Base-by-base conservation (phyloP, 23 tunicate species). In the Phallusia fumigata region DNA sequence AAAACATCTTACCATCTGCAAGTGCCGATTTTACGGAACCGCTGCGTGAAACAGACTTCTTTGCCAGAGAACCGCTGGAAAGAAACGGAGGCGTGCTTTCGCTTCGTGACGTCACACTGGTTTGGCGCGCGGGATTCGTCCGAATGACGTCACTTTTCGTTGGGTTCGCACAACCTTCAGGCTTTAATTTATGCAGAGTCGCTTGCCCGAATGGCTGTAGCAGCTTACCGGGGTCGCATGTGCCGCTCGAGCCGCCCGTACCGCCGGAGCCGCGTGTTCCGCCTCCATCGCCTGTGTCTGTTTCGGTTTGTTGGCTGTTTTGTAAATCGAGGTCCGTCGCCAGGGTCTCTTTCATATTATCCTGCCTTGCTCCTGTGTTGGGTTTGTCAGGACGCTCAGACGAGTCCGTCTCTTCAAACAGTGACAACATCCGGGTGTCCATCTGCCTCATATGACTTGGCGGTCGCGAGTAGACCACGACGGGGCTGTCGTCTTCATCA, bases 401-500 rank as follows among this genome's bases (percentile, higher is more conserved):
- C 30, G 75, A 10, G 18, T 84, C 87, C 0, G 30, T 76, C 19
- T 53, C 30, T 76, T 76, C 87, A 53, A 84, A 65, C 32, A 84
- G 35, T 11, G 81, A 44, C 24, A 80, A 52, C 32, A 53, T 65
- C 33, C 52, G 6, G 0, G 81, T 21, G 31, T 84, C 76, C 52
- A 80, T 15, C 8, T 73, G 76, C 30, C 45, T 80, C n/a, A 31
- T 26, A 44, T 84, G 81, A 15, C 35, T 73, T 18, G 87, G 87
- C 19, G 65, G 22, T 0, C 87, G 52, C 19, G 64, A 36, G 33
- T 76, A 84, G 19, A 84, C 31, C 8, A 84, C 24, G 15, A 84
- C 75, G 1, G 87, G 87, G 30, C 76, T 72, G 52, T 84, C 87
- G 5, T 84, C 79, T 58, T 58, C 69, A 58, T 58, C 69, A 24